A percentile compares a stretch with the other conserved stretches of the same genome.
Evolutionary conservation across 2,113 vertebrate species (phyloP).

Genomic region (Heloderma charlesbogerti): DNA sequence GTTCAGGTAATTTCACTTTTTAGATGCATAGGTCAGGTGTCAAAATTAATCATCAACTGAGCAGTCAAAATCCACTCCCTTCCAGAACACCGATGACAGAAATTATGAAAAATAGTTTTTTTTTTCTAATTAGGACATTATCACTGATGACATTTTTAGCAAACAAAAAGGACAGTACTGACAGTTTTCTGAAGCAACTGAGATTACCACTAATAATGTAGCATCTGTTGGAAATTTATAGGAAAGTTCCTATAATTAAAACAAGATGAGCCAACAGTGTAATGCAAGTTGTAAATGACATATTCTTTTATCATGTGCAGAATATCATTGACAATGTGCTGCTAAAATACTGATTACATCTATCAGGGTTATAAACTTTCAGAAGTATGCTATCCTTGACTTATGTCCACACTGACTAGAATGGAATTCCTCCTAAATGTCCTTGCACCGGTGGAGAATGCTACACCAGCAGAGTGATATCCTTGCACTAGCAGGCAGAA

Average conservation of each 20-base stretch:
- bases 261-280: background rate
- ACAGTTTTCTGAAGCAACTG: conserved; percentile 22
- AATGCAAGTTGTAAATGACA: background rate
- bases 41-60: conserved; percentile 3
- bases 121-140: conserved; percentile 22
- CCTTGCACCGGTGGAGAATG: background rate
- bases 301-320: background rate
- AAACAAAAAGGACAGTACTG: conserved; percentile 6
- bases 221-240: conserved; percentile 19
- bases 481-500: background rate
- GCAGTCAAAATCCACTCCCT: conserved; percentile 8
- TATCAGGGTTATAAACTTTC: background rate
- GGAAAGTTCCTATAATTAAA: background rate
- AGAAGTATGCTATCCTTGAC: background rate
- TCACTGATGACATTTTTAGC: conserved; percentile 18
- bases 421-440: background rate
- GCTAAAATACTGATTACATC: background rate
- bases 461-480: background rate
- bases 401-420: background rate
- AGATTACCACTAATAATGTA: conserved; percentile 3
- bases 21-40: background rate
- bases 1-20: conserved; percentile 10
- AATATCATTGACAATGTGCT: background rate
- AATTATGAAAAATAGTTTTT: background rate
- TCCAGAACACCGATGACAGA: background rate